Evolutionary conservation across 1,140 invertebrate genomes (phyloP).

Genomic region (Metopolophium dirhodum): DNA sequence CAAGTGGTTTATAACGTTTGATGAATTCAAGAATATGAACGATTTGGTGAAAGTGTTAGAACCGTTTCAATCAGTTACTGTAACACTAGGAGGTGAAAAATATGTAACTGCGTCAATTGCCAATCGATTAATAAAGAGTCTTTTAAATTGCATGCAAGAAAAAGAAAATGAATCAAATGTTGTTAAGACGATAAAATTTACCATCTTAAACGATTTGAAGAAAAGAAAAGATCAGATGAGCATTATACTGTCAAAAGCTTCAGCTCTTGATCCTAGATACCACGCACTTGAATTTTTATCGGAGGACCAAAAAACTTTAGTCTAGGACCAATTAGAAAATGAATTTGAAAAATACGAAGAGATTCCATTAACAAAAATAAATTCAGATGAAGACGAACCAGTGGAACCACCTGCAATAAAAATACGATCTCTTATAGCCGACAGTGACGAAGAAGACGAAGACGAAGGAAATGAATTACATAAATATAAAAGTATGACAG

Average conservation of each 20-base stretch:
- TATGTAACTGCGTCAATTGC: conserved; percentile 15
- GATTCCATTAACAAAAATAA: too few species aligned
- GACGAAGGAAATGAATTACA: too few species aligned
- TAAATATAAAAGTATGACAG: too few species aligned
- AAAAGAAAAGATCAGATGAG: not conserved
- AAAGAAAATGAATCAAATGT: not conserved
- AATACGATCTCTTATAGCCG: too few species aligned
- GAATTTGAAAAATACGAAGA: not conserved
- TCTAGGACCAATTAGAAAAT: not conserved
- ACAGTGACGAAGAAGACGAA: too few species aligned
- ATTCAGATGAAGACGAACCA: too few species aligned
- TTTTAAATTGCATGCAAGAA: conserved; percentile 21
- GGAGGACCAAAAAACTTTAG: not conserved
- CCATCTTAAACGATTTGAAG: not conserved
- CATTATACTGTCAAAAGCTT: not conserved
- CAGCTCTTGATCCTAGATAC: not conserved
- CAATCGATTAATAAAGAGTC: not conserved
- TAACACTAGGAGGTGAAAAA: not conserved
- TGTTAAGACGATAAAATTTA: not conserved
- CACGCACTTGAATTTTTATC: not conserved
- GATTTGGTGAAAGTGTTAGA: not conserved
- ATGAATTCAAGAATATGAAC: not conserved
- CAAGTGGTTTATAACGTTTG: not conserved
- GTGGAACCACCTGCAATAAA: too few species aligned
- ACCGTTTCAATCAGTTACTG: not conserved